Percentiles rank a stretch among this genome's conserved stretches.
Conservation (phyloP, 1,140 invertebrate species). For the Neodiprion fabricii region DNA sequence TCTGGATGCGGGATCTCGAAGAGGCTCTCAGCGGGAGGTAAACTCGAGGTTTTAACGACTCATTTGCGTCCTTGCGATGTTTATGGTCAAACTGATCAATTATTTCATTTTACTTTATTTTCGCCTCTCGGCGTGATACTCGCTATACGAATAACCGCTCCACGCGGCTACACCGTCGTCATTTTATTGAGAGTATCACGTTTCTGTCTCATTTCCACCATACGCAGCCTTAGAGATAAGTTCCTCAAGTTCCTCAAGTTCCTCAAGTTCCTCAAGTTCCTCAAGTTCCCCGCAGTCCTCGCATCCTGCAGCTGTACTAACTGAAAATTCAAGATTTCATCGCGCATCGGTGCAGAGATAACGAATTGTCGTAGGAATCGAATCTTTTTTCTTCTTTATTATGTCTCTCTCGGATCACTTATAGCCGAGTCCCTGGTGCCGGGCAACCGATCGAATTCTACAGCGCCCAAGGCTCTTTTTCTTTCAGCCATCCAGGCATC, state of each 20-base stretch:
- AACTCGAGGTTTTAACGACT: conserved; percentile 44
- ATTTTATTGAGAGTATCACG: conserved; percentile 40
- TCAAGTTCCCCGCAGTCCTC: not conserved
- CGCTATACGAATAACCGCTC: too few species aligned
- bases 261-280: too few species aligned
- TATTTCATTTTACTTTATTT: conserved; percentile 47
- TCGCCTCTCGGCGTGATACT: conserved; percentile 2
- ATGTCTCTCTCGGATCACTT: too few species aligned
- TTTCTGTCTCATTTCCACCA: conserved; percentile 24
- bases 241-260: not conserved
- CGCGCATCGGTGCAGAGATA: too few species aligned
- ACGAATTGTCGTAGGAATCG: too few species aligned
- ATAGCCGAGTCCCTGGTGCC: too few species aligned
- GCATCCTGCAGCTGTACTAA: not conserved
- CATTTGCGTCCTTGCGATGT: conserved; percentile 42
- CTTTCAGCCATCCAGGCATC: too few species aligned
- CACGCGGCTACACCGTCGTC: conserved; percentile 13
- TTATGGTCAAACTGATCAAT: conserved; percentile 45
- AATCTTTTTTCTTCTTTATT: too few species aligned
- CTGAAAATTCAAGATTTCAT: too few species aligned
- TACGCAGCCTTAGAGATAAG: not conserved
- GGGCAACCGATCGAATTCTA: too few species aligned
- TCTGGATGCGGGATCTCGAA: not conserved
- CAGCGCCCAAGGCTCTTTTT: too few species aligned
- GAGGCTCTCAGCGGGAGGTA: conserved; percentile 37